Base-by-base conservation (phyloP, 2,797 vertebrate genomes). In the Pampus argenteus region DNA sequence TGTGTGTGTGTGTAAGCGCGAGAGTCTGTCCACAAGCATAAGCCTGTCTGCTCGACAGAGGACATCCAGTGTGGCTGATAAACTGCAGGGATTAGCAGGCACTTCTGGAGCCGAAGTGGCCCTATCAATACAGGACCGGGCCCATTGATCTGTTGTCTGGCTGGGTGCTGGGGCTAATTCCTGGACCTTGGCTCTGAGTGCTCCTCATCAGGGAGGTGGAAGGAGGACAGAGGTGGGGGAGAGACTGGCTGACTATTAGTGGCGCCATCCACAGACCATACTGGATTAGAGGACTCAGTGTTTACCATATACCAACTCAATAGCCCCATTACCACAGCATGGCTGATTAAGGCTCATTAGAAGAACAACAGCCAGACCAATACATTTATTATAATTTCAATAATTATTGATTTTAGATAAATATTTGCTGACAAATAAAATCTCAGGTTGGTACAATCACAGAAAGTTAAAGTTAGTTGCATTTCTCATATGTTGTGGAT, bases 101-200 rank as follows among this genome's bases (percentile, higher is more conserved):
- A 91, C 92, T 94, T 91, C 87, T 90, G 88, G 90, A 92, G 83
- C 85, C 90, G 87, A 89, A 92, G 91, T 92, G 86, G 88, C 87
- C 82, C 89, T 90, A 89, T 92, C 93, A 89, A 93, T 94, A 93
- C 86, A 88, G 89, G 86, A 89, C 87, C 70, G 61, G 86, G 73
- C 66, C 85, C 90, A 94, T 94, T 93, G 93, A 94, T 94, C 90
- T 94, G 92, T 93, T 94, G 89, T 91, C 89, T 91, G 88, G 84
- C 70, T 74, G 88, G 91, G 91, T 89, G 90, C 91, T 90, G 89
- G 88, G 83, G 90, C 88, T 92, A 90, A 92, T 90, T 92, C 92
- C 91, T 91, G 89, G 88, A 91, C 89, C 89, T 88, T 82, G 86
- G 87, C 80, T 88, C 86, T 91, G 88, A 93, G 91, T 91, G 88